Conservation (phyloP, 2,113 vertebrate genomes). For the Lichenostomus cassidix region DNA sequence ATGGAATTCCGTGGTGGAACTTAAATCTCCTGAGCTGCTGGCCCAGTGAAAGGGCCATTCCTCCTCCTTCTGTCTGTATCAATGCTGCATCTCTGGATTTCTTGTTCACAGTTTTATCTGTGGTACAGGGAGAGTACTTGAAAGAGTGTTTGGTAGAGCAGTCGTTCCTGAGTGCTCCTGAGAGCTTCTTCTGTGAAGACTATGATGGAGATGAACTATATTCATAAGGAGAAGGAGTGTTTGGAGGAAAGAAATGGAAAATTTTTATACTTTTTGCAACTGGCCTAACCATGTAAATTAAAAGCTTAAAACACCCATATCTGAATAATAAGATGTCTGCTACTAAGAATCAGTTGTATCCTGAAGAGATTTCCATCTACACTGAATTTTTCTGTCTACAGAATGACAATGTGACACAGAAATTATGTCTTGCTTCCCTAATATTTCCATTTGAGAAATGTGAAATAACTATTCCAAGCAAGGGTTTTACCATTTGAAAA, state of each 20-base stretch:
- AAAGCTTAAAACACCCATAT: background rate
- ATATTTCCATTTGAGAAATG: background rate
- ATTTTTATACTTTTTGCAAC: background rate
- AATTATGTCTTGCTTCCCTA: background rate
- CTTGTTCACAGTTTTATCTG: background rate
- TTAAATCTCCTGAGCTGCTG: background rate
- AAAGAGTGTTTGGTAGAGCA: background rate
- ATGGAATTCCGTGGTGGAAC: background rate
- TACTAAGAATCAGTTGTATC: background rate
- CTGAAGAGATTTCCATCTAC: background rate
- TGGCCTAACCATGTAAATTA: background rate
- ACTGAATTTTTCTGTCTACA: background rate
- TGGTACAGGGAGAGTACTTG: background rate
- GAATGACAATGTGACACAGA: background rate
- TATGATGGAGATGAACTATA: rapidly evolving
- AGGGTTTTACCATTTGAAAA: background rate
- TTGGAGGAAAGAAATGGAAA: background rate
- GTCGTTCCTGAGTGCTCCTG: background rate
- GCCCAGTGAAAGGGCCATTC: background rate
- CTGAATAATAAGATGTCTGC: background rate
- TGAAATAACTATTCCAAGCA: background rate
- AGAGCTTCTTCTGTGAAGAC: background rate
- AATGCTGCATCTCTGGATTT: background rate
- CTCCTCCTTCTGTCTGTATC: background rate
- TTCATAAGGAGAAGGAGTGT: background rate